Conservation (phyloP, 1,140 invertebrate species). For the Sinonovacula constricta region DNA sequence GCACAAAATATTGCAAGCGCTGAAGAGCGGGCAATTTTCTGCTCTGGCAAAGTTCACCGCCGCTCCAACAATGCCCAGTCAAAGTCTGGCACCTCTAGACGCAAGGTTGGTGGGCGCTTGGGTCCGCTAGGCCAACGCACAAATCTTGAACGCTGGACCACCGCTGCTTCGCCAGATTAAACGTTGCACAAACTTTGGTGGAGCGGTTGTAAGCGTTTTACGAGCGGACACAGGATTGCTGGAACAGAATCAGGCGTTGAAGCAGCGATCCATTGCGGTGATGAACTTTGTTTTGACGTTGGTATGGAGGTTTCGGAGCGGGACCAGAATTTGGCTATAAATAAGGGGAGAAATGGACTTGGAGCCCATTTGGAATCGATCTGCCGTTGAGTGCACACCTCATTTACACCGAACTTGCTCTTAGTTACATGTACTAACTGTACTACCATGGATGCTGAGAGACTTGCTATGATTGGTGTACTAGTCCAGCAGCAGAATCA, state of each 20-base stretch:
- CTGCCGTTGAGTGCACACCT: slow-evolving; percentile 40
- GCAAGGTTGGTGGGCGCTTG: too few relatives aligned
- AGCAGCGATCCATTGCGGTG: too few relatives aligned
- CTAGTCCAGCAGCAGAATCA: too few relatives aligned
- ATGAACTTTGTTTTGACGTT: slow-evolving; percentile 23
- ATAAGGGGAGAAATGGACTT: slow-evolving; percentile 15
- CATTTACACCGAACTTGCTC: slow-evolving; percentile 32
- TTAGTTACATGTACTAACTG: slow-evolving; percentile 41
- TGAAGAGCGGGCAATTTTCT: slow-evolving; percentile 38
- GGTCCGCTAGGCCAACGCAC: too few relatives aligned
- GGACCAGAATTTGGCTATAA: slow-evolving; percentile 26
- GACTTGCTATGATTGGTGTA: too few relatives aligned
- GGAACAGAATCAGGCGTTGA: slow-evolving; percentile 23
- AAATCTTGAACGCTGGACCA: too few relatives aligned
- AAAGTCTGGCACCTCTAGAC: slow-evolving; percentile 34
- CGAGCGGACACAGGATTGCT: slow-evolving; percentile 30
- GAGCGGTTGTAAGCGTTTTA: too few relatives aligned
- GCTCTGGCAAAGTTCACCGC: too few relatives aligned
- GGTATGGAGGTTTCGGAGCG: too few relatives aligned
- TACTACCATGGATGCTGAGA: slow-evolving; percentile 35
- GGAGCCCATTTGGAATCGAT: slow-evolving; percentile 25
- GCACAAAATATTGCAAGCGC: slow-evolving; percentile 44
- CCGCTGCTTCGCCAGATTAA: too few relatives aligned
- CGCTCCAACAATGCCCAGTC: too few relatives aligned
- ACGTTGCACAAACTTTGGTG: too few relatives aligned